Conservation (phyloP, 2,113 vertebrate genomes). For the Psilopsiagon aymara region DNA sequence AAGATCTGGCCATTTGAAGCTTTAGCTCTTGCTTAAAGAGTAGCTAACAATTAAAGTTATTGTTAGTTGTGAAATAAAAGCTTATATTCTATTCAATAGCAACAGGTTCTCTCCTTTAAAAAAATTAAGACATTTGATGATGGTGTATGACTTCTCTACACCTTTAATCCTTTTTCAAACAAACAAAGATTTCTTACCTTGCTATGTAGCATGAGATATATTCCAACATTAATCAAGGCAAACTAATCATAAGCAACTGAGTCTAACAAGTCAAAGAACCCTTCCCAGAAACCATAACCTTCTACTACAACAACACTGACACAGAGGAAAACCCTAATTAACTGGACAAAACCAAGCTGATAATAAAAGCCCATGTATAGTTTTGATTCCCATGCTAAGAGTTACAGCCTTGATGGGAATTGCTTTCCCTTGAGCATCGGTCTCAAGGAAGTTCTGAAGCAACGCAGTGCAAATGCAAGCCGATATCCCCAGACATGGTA, state of each 20-base stretch:
- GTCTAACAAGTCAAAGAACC: not conserved
- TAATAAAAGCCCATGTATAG: not conserved
- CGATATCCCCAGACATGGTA: fast-evolving
- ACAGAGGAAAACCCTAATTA: not conserved
- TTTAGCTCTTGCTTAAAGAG: not conserved
- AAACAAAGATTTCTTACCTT: not conserved
- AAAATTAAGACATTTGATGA: not conserved
- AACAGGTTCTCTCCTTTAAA: not conserved
- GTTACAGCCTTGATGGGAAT: not conserved
- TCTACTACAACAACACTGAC: not conserved
- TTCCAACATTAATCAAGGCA: not conserved
- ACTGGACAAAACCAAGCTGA: not conserved
- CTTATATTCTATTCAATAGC: not conserved
- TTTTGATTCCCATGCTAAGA: not conserved
- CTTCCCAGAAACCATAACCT: not conserved
- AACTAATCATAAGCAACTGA: not conserved
- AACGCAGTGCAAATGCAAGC: not conserved
- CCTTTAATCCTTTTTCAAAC: not conserved
- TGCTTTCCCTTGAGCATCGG: not conserved
- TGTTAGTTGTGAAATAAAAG: not conserved
- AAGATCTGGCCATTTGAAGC: not conserved
- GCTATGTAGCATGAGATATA: not conserved
- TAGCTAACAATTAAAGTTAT: not conserved
- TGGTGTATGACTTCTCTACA: fast-evolving
- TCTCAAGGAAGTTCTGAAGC: not conserved